phyloP scores from a whole-genome alignment of 1,140 invertebrate species.

The Drosophila elegans region DNA sequence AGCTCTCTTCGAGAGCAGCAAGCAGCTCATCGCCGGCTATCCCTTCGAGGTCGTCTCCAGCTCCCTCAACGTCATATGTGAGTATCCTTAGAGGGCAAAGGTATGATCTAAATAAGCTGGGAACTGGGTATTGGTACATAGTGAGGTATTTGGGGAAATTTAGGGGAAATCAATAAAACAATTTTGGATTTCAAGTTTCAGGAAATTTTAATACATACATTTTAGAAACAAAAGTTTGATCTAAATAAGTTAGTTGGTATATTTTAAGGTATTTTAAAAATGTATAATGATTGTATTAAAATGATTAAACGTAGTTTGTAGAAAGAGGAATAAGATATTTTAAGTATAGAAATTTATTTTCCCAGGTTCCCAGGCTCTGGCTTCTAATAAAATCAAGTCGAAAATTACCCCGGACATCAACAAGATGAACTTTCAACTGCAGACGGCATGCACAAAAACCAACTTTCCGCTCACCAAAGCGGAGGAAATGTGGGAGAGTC shows the following conservation, averaged over 20 bases:
- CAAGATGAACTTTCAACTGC: slow-evolving; percentile 71
- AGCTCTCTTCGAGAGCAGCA: slow-evolving; percentile 63
- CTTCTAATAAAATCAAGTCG: slow-evolving; percentile 62
- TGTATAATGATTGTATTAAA: no score
- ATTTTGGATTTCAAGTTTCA: no score
- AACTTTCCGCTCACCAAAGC: slow-evolving; percentile 58
- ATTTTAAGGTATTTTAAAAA: no score
- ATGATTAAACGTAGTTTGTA: no score
- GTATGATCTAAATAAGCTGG: not conserved
- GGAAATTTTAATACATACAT: no score
- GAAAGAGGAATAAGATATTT: no score
- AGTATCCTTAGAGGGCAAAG: slow-evolving; percentile 20
- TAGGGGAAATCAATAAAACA: no score
- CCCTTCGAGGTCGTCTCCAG: slow-evolving; percentile 74
- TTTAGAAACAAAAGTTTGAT: no score
- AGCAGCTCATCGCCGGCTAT: slow-evolving; percentile 74
- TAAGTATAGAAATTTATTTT: not conserved
- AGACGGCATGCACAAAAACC: slow-evolving; percentile 47
- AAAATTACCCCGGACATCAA: slow-evolving; percentile 67
- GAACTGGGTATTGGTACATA: no score
- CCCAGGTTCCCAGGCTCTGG: slow-evolving; percentile 75
- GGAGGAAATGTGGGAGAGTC: slow-evolving; percentile 64
- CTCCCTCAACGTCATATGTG: slow-evolving; percentile 71
- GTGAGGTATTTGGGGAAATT: no score
- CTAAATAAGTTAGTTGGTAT: no score